Conservation (phyloP, 2,888 invertebrate species). For the Hydropsyche betteni region DNA sequence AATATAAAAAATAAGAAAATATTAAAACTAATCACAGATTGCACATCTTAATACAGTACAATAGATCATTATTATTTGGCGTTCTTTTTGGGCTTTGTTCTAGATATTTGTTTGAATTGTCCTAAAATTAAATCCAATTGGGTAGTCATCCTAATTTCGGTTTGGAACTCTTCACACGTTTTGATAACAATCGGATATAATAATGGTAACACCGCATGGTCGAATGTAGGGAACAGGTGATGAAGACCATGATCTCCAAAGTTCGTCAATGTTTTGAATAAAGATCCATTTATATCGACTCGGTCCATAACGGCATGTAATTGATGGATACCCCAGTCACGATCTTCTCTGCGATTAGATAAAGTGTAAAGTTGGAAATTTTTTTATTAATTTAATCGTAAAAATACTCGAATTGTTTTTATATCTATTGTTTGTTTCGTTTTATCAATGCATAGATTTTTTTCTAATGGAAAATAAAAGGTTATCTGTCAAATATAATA, state of each 20-base stretch:
- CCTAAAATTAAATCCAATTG: conserved; percentile 73
- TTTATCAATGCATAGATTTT: too few species aligned
- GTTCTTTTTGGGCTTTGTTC: conserved; percentile 53
- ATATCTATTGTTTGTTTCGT: too few species aligned
- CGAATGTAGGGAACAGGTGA: conserved; percentile 81
- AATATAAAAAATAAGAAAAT: too few species aligned
- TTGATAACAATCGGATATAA: conserved; percentile 64
- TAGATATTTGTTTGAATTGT: conserved; percentile 70
- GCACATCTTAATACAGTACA: too few species aligned
- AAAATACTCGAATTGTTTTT: too few species aligned
- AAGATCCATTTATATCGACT: conserved; percentile 70
- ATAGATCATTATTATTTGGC: not conserved
- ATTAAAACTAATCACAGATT: too few species aligned
- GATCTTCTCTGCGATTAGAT: conserved; percentile 53
- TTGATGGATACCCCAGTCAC: conserved; percentile 82
- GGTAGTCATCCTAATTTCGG: conserved; percentile 62
- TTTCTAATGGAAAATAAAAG: too few species aligned
- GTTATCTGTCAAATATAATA: too few species aligned
- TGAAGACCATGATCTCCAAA: conserved; percentile 82
- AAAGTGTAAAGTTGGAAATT: not conserved
- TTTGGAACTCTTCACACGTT: conserved; percentile 67
- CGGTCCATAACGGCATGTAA: conserved; percentile 78
- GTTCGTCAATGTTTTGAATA: conserved; percentile 71
- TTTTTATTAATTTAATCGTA: too few species aligned
- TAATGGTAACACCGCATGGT: conserved; percentile 73